These are phyloP conservation scores for Matsumurasca onukii DNA, from an alignment of 1,140 invertebrate genomes.

Conservation along the genomic window DNA sequence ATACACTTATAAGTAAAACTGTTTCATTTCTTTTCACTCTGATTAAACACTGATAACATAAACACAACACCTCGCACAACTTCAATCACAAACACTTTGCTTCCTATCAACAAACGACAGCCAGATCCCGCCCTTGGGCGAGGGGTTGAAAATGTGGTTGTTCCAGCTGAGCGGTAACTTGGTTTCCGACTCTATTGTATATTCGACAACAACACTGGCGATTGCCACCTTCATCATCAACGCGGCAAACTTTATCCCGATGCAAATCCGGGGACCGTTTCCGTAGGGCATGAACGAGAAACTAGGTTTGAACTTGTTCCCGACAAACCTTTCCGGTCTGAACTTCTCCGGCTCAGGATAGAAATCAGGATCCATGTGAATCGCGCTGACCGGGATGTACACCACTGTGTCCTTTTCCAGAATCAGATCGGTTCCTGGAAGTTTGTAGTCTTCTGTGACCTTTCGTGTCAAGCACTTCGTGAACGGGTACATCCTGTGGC, in stretches of 20 bases:
- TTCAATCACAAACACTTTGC: no score
- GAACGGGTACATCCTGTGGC: conserved; percentile 58
- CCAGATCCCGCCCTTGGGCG: neutral
- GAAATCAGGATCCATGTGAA: conserved; percentile 55
- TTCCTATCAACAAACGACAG: neutral
- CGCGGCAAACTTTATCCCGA: conserved; percentile 39
- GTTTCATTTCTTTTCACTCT: no score
- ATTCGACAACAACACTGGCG: neutral
- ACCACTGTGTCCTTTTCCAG: conserved; percentile 53
- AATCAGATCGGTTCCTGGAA: conserved; percentile 51
- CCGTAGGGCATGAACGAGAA: conserved; percentile 58
- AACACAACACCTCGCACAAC: no score
- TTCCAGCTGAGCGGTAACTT: neutral
- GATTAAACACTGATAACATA: no score
- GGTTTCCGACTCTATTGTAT: neutral
- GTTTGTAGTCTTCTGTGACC: conserved; percentile 50
- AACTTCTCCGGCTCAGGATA: conserved; percentile 63
- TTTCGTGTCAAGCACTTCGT: conserved; percentile 48
- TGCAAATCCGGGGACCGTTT: conserved; percentile 59
- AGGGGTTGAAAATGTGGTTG: neutral
- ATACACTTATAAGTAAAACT: no score
- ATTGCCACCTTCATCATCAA: neutral
- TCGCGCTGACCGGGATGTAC: conserved; percentile 51
- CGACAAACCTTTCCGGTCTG: conserved; percentile 62
- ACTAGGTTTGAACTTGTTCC: conserved; percentile 25